Conservation (phyloP, 2,797 vertebrate species). For the Myiothlypis coronata region DNA sequence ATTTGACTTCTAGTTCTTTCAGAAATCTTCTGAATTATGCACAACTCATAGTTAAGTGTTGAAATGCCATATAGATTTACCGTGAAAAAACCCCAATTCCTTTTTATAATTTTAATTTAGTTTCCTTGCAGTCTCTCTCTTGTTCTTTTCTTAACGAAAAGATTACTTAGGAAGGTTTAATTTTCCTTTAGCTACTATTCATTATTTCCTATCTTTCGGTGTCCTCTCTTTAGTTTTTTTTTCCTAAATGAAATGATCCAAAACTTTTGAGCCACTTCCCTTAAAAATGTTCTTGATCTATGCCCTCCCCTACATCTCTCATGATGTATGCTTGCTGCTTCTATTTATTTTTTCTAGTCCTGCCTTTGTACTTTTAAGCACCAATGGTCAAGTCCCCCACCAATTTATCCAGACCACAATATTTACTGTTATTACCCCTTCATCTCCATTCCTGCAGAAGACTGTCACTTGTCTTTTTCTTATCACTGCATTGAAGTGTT, state of each 20-base stretch:
- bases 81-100: neutral
- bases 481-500: neutral
- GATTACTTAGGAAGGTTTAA: neutral
- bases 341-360: neutral
- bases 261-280: neutral
- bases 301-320: neutral
- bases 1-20: neutral
- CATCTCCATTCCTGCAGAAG: neutral
- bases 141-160: neutral
- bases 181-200: neutral
- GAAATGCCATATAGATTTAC: neutral
- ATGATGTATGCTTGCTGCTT: neutral
- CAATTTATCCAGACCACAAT: neutral
- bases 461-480: neutral
- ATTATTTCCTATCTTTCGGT: neutral
- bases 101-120: neutral
- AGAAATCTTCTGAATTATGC: neutral
- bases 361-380: neutral
- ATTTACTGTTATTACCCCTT: neutral
- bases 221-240: neutral
- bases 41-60: neutral
- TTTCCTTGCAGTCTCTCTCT: neutral
- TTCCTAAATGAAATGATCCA: neutral
- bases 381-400: neutral
- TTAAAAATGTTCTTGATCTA: neutral